Evolutionary conservation across 1,140 invertebrate genomes (phyloP), one percentile per base, ranked within the genome.

Genomic region (Lepidurus couesii): DNA sequence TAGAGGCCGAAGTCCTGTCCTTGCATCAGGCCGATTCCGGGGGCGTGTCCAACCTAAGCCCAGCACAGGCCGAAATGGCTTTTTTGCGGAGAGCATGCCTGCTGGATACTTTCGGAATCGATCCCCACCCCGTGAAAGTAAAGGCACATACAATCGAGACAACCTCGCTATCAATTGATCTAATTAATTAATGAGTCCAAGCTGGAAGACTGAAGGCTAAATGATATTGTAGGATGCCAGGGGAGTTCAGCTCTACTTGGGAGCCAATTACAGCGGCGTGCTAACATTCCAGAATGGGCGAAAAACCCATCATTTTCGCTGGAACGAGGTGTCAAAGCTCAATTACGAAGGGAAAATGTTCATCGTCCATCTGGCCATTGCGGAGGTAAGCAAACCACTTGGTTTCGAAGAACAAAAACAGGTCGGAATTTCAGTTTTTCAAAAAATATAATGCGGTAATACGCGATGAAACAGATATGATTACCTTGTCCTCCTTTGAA

Each of bases 291-390:
- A 97, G 87, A 94, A 94, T 26, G 95, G 93, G 81, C 89, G 93
- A 82, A 93, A 96, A 85, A 94, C 93, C 5, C 93, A 97, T 84
- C 94, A 97, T 84, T 98, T 97, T 87, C 93, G 93, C 82, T 99
- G 97, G 97, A 90, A 89, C 76, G 95, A 97, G 86, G 93, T 98
- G 42, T 93, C 96, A 83, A 97, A 97, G 86, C 94, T 98, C 79
- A 97, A 97, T 84, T 98, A 95, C 84, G 96, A 98, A 84, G 95
- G 95, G n/a, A 95, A 96, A 87, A 97, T 97, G 94, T 98, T 98
- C 84, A 97, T 98, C 82, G 92, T 96, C 79, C 95, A 98, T 87
- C 87, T 97, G 74, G 94, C 87, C 75, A 88, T 90, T 82, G 88
- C 87, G 80, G 91, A 92, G 88, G 91, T 91, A 85, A 85, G 83